Evolutionary conservation across 1,140 invertebrate genomes (phyloP).

Genomic region (Heterodera carotae): DNA sequence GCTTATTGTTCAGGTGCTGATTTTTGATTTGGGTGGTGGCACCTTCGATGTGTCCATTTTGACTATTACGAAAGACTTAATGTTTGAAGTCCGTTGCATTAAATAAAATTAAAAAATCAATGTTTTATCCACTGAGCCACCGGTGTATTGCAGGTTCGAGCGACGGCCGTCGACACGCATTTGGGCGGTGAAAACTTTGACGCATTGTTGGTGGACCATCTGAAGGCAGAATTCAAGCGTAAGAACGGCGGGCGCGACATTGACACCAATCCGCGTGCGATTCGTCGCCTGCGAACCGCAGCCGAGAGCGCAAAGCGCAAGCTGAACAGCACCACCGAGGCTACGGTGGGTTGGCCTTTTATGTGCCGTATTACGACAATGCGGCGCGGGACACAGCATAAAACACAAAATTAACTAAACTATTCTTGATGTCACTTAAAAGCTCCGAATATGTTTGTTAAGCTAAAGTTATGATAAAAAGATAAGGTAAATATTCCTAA

Average conservation of each 20-base stretch:
- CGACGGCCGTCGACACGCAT: constrained; percentile 94
- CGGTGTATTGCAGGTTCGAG: constrained; percentile 65
- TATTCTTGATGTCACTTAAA: too few relatives aligned
- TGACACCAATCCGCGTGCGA: constrained; percentile 82
- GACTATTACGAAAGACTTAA: constrained; percentile 85
- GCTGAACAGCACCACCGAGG: constrained; percentile 87
- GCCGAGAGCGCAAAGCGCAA: constrained; percentile 95
- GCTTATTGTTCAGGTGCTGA: constrained; percentile 67
- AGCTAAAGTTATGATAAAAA: too few relatives aligned
- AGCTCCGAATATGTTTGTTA: too few relatives aligned
- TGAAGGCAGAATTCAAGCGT: constrained; percentile 92
- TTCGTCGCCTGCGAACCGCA: constrained; percentile 85
- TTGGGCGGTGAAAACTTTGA: constrained; percentile 97
- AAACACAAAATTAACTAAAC: too few relatives aligned
- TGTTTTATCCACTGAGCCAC: too few relatives aligned
- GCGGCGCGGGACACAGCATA: too few relatives aligned
- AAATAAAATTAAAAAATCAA: too few relatives aligned
- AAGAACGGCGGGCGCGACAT: constrained; percentile 85
- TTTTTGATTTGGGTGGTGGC: constrained; percentile 92
- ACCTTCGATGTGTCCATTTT: constrained; percentile 96
- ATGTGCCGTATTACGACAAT: too few relatives aligned
- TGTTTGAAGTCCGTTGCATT: constrained; percentile 81
- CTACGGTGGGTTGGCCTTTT: constrained; percentile 67
- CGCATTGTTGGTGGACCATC: constrained; percentile 91
- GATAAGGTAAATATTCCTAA: too few relatives aligned